phyloP scores from a whole-genome alignment of 2,113 vertebrate species.

The Ploceus nigricollis region DNA sequence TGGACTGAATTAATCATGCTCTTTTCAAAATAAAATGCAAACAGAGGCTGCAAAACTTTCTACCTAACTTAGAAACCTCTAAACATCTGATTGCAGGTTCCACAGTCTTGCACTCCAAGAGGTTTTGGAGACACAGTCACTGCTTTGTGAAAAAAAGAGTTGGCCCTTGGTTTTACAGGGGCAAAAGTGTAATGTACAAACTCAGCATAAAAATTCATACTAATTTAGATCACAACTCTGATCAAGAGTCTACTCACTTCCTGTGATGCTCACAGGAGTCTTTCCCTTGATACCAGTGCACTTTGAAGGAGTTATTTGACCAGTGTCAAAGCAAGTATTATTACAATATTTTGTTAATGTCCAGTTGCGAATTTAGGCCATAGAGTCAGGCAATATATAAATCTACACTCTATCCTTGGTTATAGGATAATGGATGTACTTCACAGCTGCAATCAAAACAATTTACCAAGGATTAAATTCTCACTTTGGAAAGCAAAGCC shows the following conservation, averaged over 20 bases:
- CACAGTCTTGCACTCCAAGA: background rate
- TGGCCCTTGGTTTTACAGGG: background rate
- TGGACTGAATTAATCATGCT: background rate
- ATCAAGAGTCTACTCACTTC: background rate
- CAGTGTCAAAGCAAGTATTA: background rate
- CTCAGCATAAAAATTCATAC: background rate
- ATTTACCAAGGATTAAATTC: background rate
- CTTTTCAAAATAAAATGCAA: slow-evolving; percentile 10
- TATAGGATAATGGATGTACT: background rate
- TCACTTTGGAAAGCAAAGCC: slow-evolving; percentile 20
- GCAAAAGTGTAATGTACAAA: background rate
- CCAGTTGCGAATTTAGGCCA: background rate
- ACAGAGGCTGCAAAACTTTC: background rate
- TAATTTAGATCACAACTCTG: background rate
- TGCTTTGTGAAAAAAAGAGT: background rate
- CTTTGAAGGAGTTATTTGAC: background rate
- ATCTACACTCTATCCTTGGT: background rate
- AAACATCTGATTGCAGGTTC: background rate
- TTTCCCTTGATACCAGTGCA: background rate
- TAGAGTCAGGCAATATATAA: background rate
- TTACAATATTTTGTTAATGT: background rate
- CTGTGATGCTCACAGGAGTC: background rate
- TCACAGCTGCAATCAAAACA: slow-evolving; percentile 2
- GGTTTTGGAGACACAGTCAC: background rate
- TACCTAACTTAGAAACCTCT: background rate